Percentiles rank a stretch among this genome's conserved stretches.
Evolutionary conservation across 2,797 vertebrate species (phyloP).

Genomic region (Epinephelus malabaricus): DNA sequence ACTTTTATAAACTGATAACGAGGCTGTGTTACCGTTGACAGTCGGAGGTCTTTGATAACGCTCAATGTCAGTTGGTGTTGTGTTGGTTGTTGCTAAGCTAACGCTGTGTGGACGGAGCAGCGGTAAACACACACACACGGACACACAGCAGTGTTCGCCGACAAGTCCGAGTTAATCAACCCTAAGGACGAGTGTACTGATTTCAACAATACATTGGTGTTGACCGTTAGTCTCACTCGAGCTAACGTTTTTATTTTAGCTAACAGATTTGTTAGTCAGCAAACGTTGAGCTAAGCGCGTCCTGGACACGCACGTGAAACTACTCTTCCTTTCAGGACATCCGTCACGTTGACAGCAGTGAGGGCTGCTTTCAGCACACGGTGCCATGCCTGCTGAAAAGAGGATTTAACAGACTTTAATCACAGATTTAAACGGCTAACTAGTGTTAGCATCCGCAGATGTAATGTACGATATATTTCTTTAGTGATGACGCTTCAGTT

Average conservation of each 20-base stretch:
- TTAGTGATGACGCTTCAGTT: neutral
- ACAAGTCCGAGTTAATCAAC: neutral
- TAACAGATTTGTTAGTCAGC: neutral
- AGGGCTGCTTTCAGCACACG: neutral
- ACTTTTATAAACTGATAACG: neutral
- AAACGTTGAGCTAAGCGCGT: conserved; percentile 1
- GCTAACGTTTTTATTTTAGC: no score
- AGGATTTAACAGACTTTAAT: no score
- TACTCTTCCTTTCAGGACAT: neutral
- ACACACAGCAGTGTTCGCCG: neutral
- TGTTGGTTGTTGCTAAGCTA: conserved; percentile 61
- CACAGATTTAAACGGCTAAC: neutral
- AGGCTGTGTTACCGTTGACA: neutral
- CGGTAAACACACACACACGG: conserved; percentile 8
- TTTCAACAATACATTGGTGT: fast-evolving
- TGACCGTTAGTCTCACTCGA: fast-evolving
- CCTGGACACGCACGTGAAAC: neutral
- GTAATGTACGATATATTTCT: neutral
- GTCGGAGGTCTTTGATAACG: neutral
- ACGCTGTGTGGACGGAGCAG: neutral
- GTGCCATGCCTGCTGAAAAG: neutral
- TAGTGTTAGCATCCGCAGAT: neutral
- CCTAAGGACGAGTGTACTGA: neutral
- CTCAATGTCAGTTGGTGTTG: neutral
- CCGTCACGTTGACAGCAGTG: neutral